Percentiles rank a stretch among this genome's conserved stretches.
phyloP scores from a whole-genome alignment of 53 echinoderm and acorn worm species.

The Hippasteria phrygiana region DNA sequence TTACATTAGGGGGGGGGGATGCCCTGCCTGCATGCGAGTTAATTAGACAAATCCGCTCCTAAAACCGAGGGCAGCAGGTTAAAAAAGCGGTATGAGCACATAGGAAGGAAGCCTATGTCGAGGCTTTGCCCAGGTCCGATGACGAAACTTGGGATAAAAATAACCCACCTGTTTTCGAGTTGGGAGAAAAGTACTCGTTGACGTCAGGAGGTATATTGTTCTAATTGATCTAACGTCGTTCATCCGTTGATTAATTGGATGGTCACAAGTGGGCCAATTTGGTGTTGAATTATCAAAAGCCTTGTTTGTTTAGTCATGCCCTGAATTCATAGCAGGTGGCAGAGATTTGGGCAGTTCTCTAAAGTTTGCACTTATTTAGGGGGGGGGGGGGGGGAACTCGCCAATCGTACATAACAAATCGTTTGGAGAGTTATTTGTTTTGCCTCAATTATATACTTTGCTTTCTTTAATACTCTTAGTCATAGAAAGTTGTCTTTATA shows the following conservation, averaged over 20 bases:
- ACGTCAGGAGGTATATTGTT: conserved; percentile 7
- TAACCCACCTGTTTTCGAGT: not conserved
- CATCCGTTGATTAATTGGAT: not conserved
- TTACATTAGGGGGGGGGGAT: not conserved
- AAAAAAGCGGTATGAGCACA: not conserved
- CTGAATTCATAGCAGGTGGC: not conserved
- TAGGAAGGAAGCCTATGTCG: too few species aligned
- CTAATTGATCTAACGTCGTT: not conserved
- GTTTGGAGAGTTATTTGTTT: too few species aligned
- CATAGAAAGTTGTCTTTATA: too few species aligned
- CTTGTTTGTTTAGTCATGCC: not conserved
- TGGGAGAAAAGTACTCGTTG: not conserved
- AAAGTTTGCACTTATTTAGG: not conserved
- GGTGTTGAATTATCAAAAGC: not conserved
- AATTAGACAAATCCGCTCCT: not conserved
- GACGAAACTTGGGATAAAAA: not conserved
- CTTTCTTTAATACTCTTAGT: too few species aligned
- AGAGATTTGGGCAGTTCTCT: not conserved
- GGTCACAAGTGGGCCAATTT: not conserved
- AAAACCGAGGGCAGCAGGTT: not conserved
- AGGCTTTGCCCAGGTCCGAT: not conserved
- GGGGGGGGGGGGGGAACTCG: too few species aligned
- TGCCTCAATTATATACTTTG: too few species aligned
- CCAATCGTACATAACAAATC: not conserved
- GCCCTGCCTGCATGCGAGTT: not conserved